Conservation (phyloP, 1,140 invertebrate species). For the Meloidogyne floridensis region DNA sequence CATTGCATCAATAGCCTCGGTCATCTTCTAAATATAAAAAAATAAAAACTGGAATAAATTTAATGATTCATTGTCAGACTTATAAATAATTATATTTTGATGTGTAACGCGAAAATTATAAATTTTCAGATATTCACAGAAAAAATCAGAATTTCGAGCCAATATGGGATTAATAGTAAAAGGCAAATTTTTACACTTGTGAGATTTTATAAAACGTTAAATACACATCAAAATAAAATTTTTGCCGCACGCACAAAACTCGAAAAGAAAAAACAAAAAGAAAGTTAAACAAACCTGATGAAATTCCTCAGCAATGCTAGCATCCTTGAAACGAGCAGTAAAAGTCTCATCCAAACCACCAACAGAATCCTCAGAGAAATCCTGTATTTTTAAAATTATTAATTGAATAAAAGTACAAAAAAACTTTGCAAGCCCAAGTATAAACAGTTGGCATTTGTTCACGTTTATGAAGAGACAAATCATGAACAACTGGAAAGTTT, state of each 20-base stretch:
- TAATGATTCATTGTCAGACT: neutral
- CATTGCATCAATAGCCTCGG: slow-evolving; percentile 20
- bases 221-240: no score
- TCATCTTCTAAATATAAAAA: slow-evolving; percentile 18
- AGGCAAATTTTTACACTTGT: no score
- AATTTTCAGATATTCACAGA: no score
- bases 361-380: slow-evolving; percentile 35
- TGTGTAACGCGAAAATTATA: no score
- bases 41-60: slow-evolving; percentile 9
- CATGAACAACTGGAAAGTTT: slow-evolving; percentile 58
- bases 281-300: neutral
- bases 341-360: slow-evolving; percentile 31
- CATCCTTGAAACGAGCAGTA: slow-evolving; percentile 42
- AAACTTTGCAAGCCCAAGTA: slow-evolving; percentile 40
- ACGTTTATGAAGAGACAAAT: slow-evolving; percentile 31
- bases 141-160: no score
- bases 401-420: neutral
- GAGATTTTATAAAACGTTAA: no score
- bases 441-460: slow-evolving; percentile 35
- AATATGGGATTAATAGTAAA: no score
- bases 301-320: slow-evolving; percentile 1
- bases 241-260: no score
- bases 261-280: no score
- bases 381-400: slow-evolving; percentile 19
- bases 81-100: no score